phyloP scores from a whole-genome alignment of 2,797 vertebrate species.

The Rachycentron canadum region DNA sequence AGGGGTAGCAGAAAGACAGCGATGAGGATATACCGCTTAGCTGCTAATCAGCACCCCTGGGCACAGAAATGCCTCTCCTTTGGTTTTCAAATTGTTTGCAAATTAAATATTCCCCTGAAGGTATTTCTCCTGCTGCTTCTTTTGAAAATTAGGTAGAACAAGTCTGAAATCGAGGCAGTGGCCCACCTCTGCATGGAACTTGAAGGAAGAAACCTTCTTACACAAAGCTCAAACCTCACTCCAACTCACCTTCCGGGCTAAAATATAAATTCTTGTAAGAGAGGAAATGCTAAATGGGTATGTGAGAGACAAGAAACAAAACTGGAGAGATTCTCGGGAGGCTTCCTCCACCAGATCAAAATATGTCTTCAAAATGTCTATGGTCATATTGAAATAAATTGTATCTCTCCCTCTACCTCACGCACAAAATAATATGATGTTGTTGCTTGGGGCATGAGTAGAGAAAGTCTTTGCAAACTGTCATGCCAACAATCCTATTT shows the following conservation, averaged over 20 bases:
- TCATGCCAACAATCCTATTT: constrained; percentile 45
- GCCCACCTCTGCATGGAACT: constrained; percentile 38
- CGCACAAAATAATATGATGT: constrained; percentile 45
- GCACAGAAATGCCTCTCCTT: constrained; percentile 58
- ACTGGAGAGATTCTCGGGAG: constrained; percentile 47
- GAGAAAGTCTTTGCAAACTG: constrained; percentile 37
- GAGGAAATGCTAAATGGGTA: constrained; percentile 49
- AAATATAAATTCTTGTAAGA: constrained; percentile 45
- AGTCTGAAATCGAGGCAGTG: constrained; percentile 35
- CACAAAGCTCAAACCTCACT: constrained; percentile 35
- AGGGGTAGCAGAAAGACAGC: constrained; percentile 47
- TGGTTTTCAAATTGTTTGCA: constrained; percentile 75
- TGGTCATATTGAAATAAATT: constrained; percentile 54
- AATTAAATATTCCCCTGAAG: constrained; percentile 69
- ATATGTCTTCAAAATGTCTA: constrained; percentile 51
- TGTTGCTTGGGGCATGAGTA: constrained; percentile 54
- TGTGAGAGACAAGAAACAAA: constrained; percentile 51
- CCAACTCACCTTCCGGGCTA: constrained; percentile 45
- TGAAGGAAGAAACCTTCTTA: constrained; percentile 36
- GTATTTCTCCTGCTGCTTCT: constrained; percentile 44
- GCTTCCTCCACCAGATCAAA: constrained; percentile 61
- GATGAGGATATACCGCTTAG: constrained; percentile 48
- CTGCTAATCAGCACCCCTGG: constrained; percentile 63
- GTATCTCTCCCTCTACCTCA: constrained; percentile 41
- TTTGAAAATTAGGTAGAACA: constrained; percentile 53